Conservation (phyloP, 1,140 invertebrate genomes). For the Drosophila neocordata region DNA sequence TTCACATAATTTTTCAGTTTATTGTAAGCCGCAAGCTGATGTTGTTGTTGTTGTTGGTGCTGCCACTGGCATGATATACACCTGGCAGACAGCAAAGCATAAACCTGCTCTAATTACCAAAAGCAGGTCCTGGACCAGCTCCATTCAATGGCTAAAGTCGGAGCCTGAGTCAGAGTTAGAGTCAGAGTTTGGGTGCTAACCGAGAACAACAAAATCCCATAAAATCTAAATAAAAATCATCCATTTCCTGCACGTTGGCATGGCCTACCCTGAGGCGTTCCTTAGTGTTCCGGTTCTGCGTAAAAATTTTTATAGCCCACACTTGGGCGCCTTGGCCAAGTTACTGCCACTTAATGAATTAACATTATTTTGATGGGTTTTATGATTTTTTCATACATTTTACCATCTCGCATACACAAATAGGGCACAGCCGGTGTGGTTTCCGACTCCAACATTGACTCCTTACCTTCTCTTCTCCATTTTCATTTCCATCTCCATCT, state of each 20-base stretch:
- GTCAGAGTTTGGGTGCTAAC: neutral
- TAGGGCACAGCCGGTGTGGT: constrained; percentile 41
- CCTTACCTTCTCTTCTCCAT: constrained; percentile 14
- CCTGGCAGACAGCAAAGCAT: constrained; percentile 62
- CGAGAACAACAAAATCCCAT: constrained; percentile 51
- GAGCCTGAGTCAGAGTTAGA: too few species aligned
- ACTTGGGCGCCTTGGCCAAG: constrained; percentile 72
- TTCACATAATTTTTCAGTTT: constrained; percentile 80
- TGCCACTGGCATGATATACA: constrained; percentile 57
- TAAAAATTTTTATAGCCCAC: constrained; percentile 79
- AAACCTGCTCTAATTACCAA: constrained; percentile 77
- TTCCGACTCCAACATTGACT: constrained; percentile 4
- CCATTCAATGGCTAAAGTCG: constrained; percentile 7
- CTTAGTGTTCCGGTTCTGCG: constrained; percentile 32
- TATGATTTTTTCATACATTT: constrained; percentile 72
- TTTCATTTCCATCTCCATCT: constrained; percentile 38
- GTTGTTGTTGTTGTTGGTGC: constrained; percentile 23
- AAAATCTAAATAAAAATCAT: constrained; percentile 82
- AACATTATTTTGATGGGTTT: constrained; percentile 81
- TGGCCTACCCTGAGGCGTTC: constrained; percentile 32
- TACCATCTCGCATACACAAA: constrained; percentile 31
- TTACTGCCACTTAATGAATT: constrained; percentile 81
- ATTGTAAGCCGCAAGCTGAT: constrained; percentile 56
- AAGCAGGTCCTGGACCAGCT: constrained; percentile 18
- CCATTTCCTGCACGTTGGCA: constrained; percentile 59